Percentiles rank a stretch among this genome's conserved stretches.
These are phyloP conservation scores for Drosophila melanosoma DNA, from an alignment of 2,888 invertebrate species.

Conservation along the genomic window DNA sequence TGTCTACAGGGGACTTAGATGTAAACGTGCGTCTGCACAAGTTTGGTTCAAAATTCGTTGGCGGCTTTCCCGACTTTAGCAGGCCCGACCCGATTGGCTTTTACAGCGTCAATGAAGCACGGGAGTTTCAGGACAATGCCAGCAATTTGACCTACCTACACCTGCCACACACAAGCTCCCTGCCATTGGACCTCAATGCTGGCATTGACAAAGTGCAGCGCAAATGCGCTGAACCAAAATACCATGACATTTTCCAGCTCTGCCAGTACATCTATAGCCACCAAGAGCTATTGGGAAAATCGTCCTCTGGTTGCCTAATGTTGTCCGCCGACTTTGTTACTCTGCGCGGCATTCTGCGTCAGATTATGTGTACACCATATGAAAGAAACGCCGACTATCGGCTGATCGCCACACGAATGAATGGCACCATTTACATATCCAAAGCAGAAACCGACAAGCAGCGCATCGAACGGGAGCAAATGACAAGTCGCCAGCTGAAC, in stretches of 20 bases:
- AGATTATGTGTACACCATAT: constrained; percentile 63
- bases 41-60: constrained; percentile 5
- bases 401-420: constrained; percentile 46
- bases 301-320: constrained; percentile 4
- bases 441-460: constrained; percentile 35
- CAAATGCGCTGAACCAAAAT: background rate
- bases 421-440: constrained; percentile 59
- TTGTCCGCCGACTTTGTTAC: constrained; percentile 44
- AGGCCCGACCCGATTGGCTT: constrained; percentile 51
- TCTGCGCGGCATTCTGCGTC: constrained; percentile 57
- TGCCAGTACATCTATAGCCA: constrained; percentile 53
- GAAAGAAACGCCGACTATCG: constrained; percentile 24
- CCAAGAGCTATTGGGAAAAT: constrained; percentile 18
- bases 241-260: constrained; percentile 17
- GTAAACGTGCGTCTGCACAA: constrained; percentile 44
- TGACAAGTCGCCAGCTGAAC: background rate
- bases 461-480: constrained; percentile 3
- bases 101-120: constrained; percentile 36
- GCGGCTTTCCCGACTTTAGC: constrained; percentile 41
- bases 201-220: constrained; percentile 55
- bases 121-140: constrained; percentile 44
- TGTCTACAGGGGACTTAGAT: background rate
- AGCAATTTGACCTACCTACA: constrained; percentile 34
- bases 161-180: constrained; percentile 17
- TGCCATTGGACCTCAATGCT: constrained; percentile 58